These are phyloP conservation scores for Opisthocomus hoazin DNA, from an alignment of 2,113 vertebrate species.

Conservation along the genomic window DNA sequence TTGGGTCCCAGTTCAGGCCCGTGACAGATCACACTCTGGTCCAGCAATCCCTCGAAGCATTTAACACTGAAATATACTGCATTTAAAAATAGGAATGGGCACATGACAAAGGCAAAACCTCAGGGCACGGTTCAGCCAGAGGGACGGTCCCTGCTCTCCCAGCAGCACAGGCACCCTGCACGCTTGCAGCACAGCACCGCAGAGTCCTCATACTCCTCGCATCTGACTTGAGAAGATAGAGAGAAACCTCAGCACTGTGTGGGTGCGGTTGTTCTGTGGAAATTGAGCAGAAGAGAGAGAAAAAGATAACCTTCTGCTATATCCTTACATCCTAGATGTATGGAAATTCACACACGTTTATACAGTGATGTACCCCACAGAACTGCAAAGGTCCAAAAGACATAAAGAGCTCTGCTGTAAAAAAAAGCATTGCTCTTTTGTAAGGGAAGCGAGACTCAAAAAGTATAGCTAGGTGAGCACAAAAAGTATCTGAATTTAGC, in stretches of 20 bases:
- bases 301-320: neutral
- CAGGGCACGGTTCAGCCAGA: neutral
- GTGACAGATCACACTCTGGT: neutral
- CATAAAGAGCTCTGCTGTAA: neutral
- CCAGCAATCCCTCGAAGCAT: neutral
- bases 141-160: neutral
- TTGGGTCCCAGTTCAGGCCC: neutral
- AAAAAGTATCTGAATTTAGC: neutral
- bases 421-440: neutral
- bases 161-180: neutral
- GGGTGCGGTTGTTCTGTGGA: neutral
- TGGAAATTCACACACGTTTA: neutral
- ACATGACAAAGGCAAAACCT: neutral
- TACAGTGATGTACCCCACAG: neutral
- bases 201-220: neutral
- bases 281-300: neutral
- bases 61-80: neutral
- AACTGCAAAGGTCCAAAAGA: neutral
- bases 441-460: neutral
- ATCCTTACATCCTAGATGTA: neutral
- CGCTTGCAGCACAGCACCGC: neutral
- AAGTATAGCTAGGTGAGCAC: neutral
- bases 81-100: neutral
- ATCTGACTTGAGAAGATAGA: neutral
- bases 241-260: rapidly evolving